These are phyloP conservation scores for Spheniscus humboldti DNA, from an alignment of 2,797 vertebrate genomes.

Conservation along the genomic window DNA sequence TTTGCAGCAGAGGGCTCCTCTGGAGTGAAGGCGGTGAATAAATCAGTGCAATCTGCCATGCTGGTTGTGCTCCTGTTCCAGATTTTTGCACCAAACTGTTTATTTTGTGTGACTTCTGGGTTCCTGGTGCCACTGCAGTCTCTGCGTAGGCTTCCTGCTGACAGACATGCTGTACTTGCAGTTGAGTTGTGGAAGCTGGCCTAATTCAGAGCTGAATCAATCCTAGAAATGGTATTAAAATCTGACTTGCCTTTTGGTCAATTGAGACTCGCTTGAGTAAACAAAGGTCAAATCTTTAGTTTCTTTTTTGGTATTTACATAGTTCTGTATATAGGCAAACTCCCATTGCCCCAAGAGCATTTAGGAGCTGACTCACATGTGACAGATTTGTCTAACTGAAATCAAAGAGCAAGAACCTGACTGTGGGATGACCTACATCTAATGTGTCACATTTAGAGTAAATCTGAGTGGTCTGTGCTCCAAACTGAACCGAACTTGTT, in stretches of 20 bases:
- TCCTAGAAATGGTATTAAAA: constrained; percentile 26
- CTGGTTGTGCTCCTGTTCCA: not conserved
- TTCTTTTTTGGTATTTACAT: constrained; percentile 24
- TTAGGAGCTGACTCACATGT: not conserved
- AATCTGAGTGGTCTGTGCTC: not conserved
- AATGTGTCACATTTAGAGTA: not conserved
- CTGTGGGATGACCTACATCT: not conserved
- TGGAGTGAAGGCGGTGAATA: not conserved
- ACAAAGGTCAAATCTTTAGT: constrained; percentile 28
- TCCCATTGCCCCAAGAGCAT: not conserved
- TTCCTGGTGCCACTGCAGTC: not conserved
- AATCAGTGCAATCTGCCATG: constrained; percentile 4
- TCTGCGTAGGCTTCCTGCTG: not conserved
- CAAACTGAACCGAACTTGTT: not conserved
- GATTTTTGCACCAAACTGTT: not conserved
- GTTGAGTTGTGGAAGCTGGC: not conserved
- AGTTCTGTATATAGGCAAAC: not conserved
- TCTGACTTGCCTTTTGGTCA: constrained; percentile 21
- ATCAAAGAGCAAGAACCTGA: not conserved
- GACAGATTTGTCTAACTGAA: constrained; percentile 24
- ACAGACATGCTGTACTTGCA: not conserved
- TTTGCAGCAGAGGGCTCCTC: not conserved
- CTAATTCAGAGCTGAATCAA: constrained; percentile 35
- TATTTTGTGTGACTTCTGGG: not conserved
- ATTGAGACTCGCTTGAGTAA: not conserved